Conservation (phyloP, 2,888 invertebrate species). For the Acleris laterana region DNA sequence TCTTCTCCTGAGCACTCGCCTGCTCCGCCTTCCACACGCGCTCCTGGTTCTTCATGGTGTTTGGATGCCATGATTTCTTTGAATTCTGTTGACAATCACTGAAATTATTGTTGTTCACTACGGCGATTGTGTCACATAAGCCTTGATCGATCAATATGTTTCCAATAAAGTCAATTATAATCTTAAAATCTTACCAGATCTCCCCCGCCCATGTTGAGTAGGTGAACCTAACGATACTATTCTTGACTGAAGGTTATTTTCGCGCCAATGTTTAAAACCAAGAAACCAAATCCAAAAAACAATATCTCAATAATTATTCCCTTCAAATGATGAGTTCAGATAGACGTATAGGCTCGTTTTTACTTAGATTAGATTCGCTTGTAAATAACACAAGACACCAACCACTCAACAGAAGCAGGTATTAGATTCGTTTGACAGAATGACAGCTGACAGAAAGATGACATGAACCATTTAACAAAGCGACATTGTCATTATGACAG, state of each 20-base stretch:
- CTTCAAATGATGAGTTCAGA: no score
- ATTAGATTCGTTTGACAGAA: background rate
- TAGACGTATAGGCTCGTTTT: background rate
- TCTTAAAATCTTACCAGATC: constrained; percentile 61
- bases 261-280: background rate
- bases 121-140: no score
- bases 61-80: constrained; percentile 92
- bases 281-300: background rate
- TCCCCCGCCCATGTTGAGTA: constrained; percentile 67
- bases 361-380: background rate
- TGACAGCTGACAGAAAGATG: no score
- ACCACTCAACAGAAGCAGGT: background rate
- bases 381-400: background rate
- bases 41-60: constrained; percentile 90
- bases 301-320: background rate
- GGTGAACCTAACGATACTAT: background rate
- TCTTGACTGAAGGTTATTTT: no score
- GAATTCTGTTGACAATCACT: constrained; percentile 82
- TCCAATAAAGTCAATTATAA: background rate
- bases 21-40: constrained; percentile 92
- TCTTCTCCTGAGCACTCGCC: constrained; percentile 88
- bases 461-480: no score
- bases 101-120: no score
- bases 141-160: no score
- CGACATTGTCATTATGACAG: no score